Percentiles rank a stretch among this genome's conserved stretches.
Conservation (phyloP, 2,113 vertebrate species). For the Apteryx mantelli region DNA sequence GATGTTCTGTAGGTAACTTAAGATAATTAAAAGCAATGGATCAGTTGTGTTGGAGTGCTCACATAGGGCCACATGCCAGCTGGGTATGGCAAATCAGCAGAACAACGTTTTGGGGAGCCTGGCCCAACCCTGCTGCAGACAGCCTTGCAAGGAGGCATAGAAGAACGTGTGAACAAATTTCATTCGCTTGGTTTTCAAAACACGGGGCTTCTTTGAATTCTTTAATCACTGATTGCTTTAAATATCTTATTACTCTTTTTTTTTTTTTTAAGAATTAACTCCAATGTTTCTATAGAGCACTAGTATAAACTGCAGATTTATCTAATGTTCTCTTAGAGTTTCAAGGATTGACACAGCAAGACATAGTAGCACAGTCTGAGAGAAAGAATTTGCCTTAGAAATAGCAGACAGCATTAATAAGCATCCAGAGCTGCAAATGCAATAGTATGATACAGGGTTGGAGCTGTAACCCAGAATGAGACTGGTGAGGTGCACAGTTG, state of each 20-base stretch:
- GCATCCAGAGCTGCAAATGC: background rate
- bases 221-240: background rate
- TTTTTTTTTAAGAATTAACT: background rate
- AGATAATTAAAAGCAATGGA: background rate
- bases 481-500: background rate
- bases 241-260: background rate
- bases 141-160: background rate
- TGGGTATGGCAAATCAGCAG: background rate
- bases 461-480: background rate
- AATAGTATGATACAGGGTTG: background rate
- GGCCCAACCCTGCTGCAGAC: background rate
- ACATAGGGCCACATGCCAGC: rapidly evolving
- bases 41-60: background rate
- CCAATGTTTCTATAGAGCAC: background rate
- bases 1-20: background rate
- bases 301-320: background rate
- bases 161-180: background rate
- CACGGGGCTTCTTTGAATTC: background rate
- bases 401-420: background rate
- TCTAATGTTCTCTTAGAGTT: background rate
- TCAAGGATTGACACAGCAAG: background rate
- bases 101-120: background rate
- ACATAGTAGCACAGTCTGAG: background rate
- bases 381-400: background rate
- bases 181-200: background rate